A percentile compares a stretch with the other conserved stretches of the same genome.
phyloP scores from a whole-genome alignment of 1,140 invertebrate genomes.

The Lerema accius region DNA sequence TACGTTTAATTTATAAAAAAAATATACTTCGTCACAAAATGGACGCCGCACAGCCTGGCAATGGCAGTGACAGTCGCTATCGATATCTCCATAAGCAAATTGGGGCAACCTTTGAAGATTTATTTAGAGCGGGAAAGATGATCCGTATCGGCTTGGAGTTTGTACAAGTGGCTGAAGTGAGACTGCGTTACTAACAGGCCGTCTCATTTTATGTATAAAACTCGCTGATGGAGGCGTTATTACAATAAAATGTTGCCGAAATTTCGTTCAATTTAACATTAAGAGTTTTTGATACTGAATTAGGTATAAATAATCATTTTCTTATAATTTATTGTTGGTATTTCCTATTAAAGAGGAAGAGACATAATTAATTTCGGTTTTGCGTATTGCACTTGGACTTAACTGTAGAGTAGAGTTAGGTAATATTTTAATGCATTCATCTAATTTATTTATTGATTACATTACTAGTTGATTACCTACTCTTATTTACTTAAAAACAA shows the following conservation, averaged over 20 bases:
- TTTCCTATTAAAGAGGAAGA: no score
- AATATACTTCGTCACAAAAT: no score
- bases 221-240: background rate
- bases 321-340: background rate
- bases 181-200: slow-evolving; percentile 1
- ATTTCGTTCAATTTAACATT: background rate
- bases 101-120: slow-evolving; percentile 35
- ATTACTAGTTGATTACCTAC: no score
- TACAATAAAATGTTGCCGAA: background rate
- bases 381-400: no score
- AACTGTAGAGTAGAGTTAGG: no score
- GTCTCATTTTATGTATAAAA: background rate
- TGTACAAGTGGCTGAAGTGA: slow-evolving; percentile 12
- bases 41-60: background rate
- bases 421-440: no score
- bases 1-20: no score
- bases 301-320: background rate
- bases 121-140: slow-evolving; percentile 43
- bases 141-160: slow-evolving; percentile 36
- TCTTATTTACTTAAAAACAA: no score
- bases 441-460: no score
- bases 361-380: no score
- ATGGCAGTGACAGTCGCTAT: slow-evolving; percentile 5
- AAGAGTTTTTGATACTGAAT: background rate
- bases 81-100: slow-evolving; percentile 31